phyloP scores from a whole-genome alignment of 2,888 invertebrate genomes.

The Epistrophe grossulariae region DNA sequence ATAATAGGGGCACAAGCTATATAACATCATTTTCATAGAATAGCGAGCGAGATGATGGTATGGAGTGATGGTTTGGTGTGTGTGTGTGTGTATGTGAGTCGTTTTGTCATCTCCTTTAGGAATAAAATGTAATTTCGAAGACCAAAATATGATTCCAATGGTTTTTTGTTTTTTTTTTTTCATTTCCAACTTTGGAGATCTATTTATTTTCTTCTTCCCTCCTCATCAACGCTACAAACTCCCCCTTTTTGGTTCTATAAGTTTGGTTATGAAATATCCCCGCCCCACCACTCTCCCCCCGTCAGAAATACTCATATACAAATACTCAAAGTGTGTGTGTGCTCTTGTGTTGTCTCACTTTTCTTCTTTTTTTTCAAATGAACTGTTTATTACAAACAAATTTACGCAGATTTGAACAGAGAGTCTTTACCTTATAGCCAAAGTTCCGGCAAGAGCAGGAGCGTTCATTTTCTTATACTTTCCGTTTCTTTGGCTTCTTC shows the following conservation, averaged over 20 bases:
- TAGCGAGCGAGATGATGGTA: neutral
- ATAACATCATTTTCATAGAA: slow-evolving; percentile 6
- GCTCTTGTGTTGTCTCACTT: slow-evolving; percentile 43
- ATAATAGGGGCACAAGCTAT: slow-evolving; percentile 21
- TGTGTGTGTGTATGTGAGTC: neutral
- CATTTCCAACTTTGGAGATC: slow-evolving; percentile 31
- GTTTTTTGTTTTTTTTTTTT: slow-evolving; percentile 22
- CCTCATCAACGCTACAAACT: slow-evolving; percentile 1
- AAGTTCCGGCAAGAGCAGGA: slow-evolving; percentile 40
- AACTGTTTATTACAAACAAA: slow-evolving; percentile 62
- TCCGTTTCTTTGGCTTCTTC: neutral
- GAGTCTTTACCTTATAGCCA: slow-evolving; percentile 45
- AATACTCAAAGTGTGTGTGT: slow-evolving; percentile 7
- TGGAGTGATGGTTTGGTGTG: too few relatives aligned
- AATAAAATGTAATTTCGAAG: slow-evolving; percentile 45
- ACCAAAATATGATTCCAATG: slow-evolving; percentile 54
- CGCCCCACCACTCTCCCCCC: neutral
- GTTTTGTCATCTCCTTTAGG: slow-evolving; percentile 38
- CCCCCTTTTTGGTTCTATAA: neutral
- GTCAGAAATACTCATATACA: neutral
- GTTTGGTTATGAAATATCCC: neutral
- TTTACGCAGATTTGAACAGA: slow-evolving; percentile 62
- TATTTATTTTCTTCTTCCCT: slow-evolving; percentile 8
- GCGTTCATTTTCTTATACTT: neutral
- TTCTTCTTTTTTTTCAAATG: slow-evolving; percentile 47